Base-by-base conservation (phyloP, 2,888 invertebrate species). In the Euspilapteryx auroguttella region DNA sequence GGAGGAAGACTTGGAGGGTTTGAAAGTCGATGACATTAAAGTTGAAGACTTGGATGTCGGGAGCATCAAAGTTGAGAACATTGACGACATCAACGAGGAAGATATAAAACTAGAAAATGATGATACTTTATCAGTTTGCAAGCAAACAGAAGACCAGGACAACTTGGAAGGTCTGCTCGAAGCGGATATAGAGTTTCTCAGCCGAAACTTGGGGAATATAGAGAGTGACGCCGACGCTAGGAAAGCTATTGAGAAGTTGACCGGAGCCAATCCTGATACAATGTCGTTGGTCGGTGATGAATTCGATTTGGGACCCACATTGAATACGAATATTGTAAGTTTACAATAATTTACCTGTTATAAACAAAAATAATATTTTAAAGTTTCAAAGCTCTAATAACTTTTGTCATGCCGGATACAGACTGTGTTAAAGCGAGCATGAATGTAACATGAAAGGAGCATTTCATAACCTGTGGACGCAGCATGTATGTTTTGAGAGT, bases 201-300 rank as follows among this genome's bases (percentile, higher is more conserved):
- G 75, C 34, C 49, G 71, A 13, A 76, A 77, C 37, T 45, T 77
- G 38, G 73, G 69, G 2, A 68, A 75, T 37, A 76, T 76, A 32
- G 77, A 76, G 33, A 76, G 73, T 44, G 77, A 77, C 31, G 68
- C 75, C 1, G 77, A 77, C 35, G 76, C 75, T 1, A 61, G 77
- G 24, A 76, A 77, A 40, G 69, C 76, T n/a, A 75, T 77, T 32
- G 76, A 76, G 39, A 76, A 73, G 31, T 39, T 77, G 32, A 75
- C 77, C 1, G 77, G 73, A 6, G 68, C 69, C 3, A 68, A 73
- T 45, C 61, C 71, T 3, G 75, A 76, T 32, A 66, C 68, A 1
- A 57, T 76, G 7, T 68, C 69, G 4, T 49, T 77, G 34, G 69
- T 71, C 30, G 69, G 73, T 1, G 75, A 75, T 33, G 75, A 75